Base-by-base conservation (phyloP, 2,888 invertebrate species). In the Macrosiphum euphorbiae region DNA sequence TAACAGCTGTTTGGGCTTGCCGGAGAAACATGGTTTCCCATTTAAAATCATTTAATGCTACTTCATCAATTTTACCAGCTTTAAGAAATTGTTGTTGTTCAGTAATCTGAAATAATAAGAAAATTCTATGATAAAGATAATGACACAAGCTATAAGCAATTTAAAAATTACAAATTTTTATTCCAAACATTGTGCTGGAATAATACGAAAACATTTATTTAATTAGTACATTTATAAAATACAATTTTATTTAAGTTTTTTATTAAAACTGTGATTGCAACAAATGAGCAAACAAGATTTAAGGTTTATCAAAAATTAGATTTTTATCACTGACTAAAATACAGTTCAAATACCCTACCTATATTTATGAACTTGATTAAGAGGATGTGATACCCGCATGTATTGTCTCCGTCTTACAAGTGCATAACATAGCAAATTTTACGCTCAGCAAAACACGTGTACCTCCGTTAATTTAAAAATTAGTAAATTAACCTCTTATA, bases 11-110 rank as follows among this genome's bases (percentile, higher is more conserved):
- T 95, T 99, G 98, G 0, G 98, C 98, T 96, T 98, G 98, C 47
- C 98, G 96, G 95, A 98, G 98, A 95, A 98, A 98, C 95, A 97
- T 96, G 95, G 98, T 98, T 96, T 99, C 99, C 67, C 99, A 96
- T 95, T 98, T 98, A 95, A 99, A 99, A 96, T 99, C 99, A 96
- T 99, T 98, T 47, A 98, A 96, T n/a, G 95, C 95, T 41, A 95
- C 94, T n/a, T 94, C 94, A 90, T 95, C 95, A 86, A 95, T 95
- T 20, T 95, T 95, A 94, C 95, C 95, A 61, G 95, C 95, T 88
- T 94, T 94, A 89, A 95, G 95, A 50, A 95, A 94, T 89, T 95
- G 95, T 90, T 95, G 95, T 92, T 96, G 95, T 86, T 96, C 96
- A 95, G 95, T 95, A 52, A 96, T 91, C 95, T 96, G 95, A 88